A percentile compares a stretch with the other conserved stretches of the same genome.
Evolutionary conservation across 2,888 invertebrate species (phyloP).

Genomic region (Morinoia aosen): DNA sequence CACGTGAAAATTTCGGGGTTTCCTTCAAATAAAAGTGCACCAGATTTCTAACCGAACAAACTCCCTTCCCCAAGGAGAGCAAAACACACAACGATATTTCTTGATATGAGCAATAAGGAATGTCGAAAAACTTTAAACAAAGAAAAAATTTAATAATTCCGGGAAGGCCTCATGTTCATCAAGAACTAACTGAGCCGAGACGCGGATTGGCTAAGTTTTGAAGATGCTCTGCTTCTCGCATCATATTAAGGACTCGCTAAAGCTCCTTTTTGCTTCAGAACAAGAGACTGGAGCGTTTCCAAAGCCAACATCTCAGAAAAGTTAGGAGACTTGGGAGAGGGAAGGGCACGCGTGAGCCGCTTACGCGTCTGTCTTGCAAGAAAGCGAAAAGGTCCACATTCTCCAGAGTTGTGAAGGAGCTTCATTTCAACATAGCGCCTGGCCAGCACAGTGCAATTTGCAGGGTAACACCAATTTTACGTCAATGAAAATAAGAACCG

Average conservation of each 20-base stretch:
- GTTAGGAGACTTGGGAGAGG: conserved; percentile 5
- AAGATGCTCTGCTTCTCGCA: conserved; percentile 45
- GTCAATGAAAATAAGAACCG: not conserved
- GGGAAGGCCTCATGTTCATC: not conserved
- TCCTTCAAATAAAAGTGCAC: not conserved
- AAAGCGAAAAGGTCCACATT: not conserved
- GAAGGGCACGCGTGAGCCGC: conserved; percentile 34
- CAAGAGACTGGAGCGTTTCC: conserved; percentile 50
- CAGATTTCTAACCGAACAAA: not conserved
- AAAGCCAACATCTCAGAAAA: conserved; percentile 46
- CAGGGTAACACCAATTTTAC: not conserved
- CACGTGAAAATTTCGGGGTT: not conserved
- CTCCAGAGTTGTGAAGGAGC: not conserved
- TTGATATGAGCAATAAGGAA: not conserved
- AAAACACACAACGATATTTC: too few relatives aligned
- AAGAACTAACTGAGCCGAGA: not conserved
- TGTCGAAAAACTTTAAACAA: not conserved
- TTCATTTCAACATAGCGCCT: not conserved
- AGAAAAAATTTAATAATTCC: not conserved
- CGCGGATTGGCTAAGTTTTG: conserved; percentile 47
- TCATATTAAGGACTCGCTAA: conserved; percentile 35
- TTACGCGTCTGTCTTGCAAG: conserved; percentile 24
- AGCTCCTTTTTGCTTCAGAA: conserved; percentile 39
- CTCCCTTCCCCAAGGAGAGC: not conserved
- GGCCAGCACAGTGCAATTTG: not conserved